Percentiles rank a stretch among this genome's conserved stretches.
phyloP scores from a whole-genome alignment of 2,888 invertebrate genomes.

The Heliconius aoede region DNA sequence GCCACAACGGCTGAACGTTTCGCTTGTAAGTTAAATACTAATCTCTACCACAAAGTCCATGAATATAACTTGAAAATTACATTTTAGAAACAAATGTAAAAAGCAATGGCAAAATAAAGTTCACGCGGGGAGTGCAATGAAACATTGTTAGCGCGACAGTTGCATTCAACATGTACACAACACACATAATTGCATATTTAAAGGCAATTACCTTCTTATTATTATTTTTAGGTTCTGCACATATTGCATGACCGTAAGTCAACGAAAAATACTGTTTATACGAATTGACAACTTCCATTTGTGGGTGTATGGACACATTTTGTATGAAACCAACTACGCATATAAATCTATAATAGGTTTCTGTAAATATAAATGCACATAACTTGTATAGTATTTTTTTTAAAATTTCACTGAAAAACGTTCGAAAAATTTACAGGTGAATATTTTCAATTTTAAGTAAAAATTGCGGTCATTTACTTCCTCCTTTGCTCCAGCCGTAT shows the following conservation, averaged over 20 bases:
- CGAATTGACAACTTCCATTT: too few relatives aligned
- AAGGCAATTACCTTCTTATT: too few relatives aligned
- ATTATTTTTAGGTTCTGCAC: too few relatives aligned
- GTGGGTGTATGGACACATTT: too few relatives aligned
- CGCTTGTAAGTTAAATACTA: not conserved
- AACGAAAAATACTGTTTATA: too few relatives aligned
- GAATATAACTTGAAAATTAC: slow-evolving; percentile 1
- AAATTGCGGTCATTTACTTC: not conserved
- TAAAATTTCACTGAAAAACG: not conserved
- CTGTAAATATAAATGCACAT: too few relatives aligned
- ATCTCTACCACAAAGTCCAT: not conserved
- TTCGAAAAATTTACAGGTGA: not conserved
- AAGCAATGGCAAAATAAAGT: slow-evolving; percentile 18
- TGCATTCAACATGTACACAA: too few relatives aligned
- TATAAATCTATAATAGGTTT: too few relatives aligned
- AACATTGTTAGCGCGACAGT: slow-evolving; percentile 25
- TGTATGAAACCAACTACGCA: too few relatives aligned
- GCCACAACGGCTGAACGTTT: not conserved
- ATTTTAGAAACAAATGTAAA: slow-evolving; percentile 19
- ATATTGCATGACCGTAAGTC: too few relatives aligned
- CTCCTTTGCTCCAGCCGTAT: not conserved
- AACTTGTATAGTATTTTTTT: not conserved
- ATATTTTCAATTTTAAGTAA: slow-evolving; percentile 2
- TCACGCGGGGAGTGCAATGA: slow-evolving; percentile 7
- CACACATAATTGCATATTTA: slow-evolving; percentile 17